phyloP scores from a whole-genome alignment of 1,140 invertebrate genomes.

The Magallana gigas region DNA sequence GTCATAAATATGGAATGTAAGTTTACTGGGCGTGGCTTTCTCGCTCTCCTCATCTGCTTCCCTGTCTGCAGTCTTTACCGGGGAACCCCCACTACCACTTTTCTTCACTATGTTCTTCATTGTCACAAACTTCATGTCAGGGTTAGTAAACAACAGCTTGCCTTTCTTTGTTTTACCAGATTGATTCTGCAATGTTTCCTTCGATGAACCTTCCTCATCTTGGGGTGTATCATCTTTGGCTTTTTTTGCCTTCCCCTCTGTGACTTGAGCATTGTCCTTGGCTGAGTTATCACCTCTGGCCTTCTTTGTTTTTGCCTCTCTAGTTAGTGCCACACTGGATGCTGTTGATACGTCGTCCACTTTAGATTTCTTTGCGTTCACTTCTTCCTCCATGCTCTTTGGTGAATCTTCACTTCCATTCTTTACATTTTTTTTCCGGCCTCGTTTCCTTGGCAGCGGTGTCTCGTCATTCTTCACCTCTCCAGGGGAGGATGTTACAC shows the following conservation, averaged over 20 bases:
- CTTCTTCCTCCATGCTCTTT: not conserved
- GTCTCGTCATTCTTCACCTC: not conserved
- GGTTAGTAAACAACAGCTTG: not conserved
- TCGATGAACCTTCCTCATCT: not conserved
- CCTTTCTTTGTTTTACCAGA: not conserved
- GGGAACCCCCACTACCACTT: not conserved
- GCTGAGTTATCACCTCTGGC: not conserved
- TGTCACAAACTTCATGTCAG: slow-evolving; percentile 23
- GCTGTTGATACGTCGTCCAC: not conserved
- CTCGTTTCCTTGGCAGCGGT: not conserved
- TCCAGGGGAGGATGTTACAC: not conserved
- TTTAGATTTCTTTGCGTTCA: not conserved
- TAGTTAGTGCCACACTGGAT: not conserved
- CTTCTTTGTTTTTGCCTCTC: not conserved
- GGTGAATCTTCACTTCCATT: not conserved
- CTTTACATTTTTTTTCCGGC: slow-evolving; percentile 12
- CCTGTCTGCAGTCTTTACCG: not conserved
- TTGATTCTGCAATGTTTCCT: not conserved
- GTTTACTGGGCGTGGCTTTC: slow-evolving; percentile 4
- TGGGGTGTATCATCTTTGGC: not conserved
- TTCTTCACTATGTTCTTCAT: slow-evolving; percentile 11
- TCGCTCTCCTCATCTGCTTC: not conserved
- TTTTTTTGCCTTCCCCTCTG: not conserved
- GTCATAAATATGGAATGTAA: slow-evolving; percentile 45
- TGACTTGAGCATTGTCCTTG: not conserved